phyloP scores from a whole-genome alignment of 2,113 vertebrate genomes.

The Leptocoma aspasia region DNA sequence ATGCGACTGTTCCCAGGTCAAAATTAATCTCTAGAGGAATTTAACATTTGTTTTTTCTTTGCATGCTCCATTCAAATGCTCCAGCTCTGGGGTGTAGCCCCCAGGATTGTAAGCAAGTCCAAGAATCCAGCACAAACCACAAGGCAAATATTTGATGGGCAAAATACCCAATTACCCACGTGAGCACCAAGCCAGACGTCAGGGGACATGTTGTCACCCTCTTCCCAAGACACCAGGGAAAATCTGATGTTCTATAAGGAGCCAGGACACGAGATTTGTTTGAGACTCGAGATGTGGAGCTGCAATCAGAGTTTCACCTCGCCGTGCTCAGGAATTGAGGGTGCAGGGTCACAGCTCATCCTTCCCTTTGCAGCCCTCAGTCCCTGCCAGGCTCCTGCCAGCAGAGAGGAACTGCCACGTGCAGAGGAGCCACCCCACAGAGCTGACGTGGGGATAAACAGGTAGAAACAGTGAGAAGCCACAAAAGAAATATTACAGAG shows the following conservation, averaged over 20 bases:
- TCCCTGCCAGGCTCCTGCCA: background rate
- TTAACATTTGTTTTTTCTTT: background rate
- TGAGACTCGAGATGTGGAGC: accelerated
- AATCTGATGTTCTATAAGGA: background rate
- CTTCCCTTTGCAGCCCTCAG: background rate
- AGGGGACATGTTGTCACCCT: background rate
- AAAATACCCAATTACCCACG: background rate
- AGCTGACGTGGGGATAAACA: background rate
- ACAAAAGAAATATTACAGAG: background rate
- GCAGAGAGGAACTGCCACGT: accelerated
- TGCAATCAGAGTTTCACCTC: background rate
- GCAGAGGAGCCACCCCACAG: background rate
- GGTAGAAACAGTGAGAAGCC: background rate
- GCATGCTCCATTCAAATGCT: background rate
- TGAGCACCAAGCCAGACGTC: background rate
- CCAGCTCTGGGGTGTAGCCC: background rate
- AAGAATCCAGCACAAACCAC: background rate
- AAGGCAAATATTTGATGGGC: background rate
- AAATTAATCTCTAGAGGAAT: background rate
- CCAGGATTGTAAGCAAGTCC: background rate
- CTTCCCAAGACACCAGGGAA: background rate
- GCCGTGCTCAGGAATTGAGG: background rate
- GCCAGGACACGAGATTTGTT: background rate
- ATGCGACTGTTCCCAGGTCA: accelerated
- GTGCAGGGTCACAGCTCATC: background rate